Percentiles rank a stretch among this genome's conserved stretches.
These are phyloP conservation scores for Spilosoma lubricipeda DNA, from an alignment of 2,888 invertebrate species.

Conservation along the genomic window DNA sequence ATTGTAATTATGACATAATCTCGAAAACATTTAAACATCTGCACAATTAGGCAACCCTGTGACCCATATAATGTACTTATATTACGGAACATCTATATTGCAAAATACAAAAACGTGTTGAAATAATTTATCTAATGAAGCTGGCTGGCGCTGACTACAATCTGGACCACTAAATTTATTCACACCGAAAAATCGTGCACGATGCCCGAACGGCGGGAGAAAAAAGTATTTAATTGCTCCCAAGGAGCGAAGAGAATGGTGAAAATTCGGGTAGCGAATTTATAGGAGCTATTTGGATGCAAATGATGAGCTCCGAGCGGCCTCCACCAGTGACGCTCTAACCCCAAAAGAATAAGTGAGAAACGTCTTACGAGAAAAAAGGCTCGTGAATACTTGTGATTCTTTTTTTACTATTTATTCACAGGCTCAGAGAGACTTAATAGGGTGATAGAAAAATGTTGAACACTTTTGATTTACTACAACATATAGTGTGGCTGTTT, in stretches of 20 bases:
- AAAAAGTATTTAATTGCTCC: conserved; percentile 86
- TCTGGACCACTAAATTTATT: conserved; percentile 78
- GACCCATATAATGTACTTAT: conserved; percentile 21
- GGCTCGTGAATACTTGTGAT: conserved; percentile 68
- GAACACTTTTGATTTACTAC: conserved; percentile 51
- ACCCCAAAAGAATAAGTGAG: conserved; percentile 84
- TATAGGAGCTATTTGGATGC: conserved; percentile 86
- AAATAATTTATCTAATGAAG: conserved; percentile 77
- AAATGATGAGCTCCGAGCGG: conserved; percentile 82
- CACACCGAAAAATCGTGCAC: conserved; percentile 74
- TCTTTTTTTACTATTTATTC: conserved; percentile 77
- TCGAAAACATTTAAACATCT: background rate
- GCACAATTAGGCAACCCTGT: conserved; percentile 3
- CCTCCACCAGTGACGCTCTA: conserved; percentile 74
- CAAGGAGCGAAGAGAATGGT: conserved; percentile 81
- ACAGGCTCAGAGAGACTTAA: conserved; percentile 60
- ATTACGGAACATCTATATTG: conserved; percentile 36
- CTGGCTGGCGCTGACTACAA: conserved; percentile 71
- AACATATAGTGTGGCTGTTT: conserved; percentile 3
- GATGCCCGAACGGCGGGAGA: conserved; percentile 65
- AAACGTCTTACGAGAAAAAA: conserved; percentile 78
- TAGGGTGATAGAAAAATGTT: conserved; percentile 59
- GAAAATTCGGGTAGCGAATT: conserved; percentile 85
- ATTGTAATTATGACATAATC: background rate
- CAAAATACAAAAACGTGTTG: conserved; percentile 55